phyloP scores from a whole-genome alignment of 1,140 invertebrate species.

The Drosophila arizonae region DNA sequence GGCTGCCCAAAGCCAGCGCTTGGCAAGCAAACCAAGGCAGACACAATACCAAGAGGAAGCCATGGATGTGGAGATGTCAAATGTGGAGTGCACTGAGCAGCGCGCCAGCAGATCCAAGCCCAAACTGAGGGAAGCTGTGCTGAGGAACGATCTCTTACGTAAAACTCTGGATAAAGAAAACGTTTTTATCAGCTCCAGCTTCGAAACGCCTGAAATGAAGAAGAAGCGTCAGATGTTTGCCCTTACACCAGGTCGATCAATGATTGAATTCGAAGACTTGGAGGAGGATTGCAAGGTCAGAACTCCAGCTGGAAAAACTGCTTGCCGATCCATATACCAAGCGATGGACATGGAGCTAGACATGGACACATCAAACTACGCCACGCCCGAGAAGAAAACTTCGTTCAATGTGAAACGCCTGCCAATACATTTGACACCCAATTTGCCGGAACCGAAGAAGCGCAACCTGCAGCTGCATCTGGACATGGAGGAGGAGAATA shows the following conservation, averaged over 20 bases:
- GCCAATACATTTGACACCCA: conserved; percentile 55
- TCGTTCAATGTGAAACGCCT: conserved; percentile 35
- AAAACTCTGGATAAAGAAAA: conserved; percentile 4
- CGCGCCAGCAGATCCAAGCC: not conserved
- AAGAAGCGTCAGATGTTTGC: conserved; percentile 11
- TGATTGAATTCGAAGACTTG: conserved; percentile 56
- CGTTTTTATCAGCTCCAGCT: not conserved
- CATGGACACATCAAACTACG: conserved; percentile 7
- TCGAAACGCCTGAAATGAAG: conserved; percentile 30
- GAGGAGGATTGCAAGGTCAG: conserved; percentile 37
- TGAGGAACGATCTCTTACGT: not conserved
- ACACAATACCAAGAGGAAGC: not conserved
- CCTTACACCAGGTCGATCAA: conserved; percentile 46
- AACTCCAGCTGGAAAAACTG: not conserved
- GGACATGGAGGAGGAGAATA: conserved; percentile 1
- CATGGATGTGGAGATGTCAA: conserved; percentile 10
- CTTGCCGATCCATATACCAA: conserved; percentile 17
- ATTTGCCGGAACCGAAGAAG: conserved; percentile 62
- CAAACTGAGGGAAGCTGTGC: not conserved
- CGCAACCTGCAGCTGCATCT: conserved; percentile 15
- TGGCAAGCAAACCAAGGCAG: not conserved
- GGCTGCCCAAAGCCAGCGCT: too few relatives aligned
- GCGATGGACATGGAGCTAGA: conserved; percentile 16
- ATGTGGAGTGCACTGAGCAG: not conserved
- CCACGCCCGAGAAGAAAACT: conserved; percentile 27